These are phyloP conservation scores for Sylvietta virens DNA, from an alignment of 2,113 vertebrate species.

Conservation along the genomic window DNA sequence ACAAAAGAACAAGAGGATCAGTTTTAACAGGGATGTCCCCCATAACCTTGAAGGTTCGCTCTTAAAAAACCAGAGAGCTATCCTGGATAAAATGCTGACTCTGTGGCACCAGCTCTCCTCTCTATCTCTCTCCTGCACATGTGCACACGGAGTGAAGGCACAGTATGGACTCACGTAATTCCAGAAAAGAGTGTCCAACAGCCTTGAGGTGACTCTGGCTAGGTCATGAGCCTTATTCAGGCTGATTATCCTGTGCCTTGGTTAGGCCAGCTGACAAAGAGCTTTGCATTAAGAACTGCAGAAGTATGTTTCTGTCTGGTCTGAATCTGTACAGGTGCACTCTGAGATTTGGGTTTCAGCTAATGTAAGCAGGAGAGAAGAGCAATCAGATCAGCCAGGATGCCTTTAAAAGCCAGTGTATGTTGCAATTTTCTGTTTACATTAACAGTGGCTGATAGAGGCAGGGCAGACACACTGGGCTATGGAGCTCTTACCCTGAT, in stretches of 20 bases:
- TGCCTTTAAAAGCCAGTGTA: neutral
- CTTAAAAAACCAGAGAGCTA: neutral
- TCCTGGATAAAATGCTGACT: neutral
- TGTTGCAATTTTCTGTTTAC: neutral
- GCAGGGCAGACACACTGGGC: neutral
- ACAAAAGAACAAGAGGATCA: slow-evolving; percentile 39
- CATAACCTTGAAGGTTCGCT: neutral
- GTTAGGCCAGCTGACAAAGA: neutral
- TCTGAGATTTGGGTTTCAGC: neutral
- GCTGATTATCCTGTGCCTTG: neutral
- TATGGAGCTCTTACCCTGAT: slow-evolving; percentile 81
- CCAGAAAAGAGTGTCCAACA: neutral
- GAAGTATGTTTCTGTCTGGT: neutral
- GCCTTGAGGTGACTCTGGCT: neutral
- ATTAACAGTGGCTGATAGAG: neutral
- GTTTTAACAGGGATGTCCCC: neutral
- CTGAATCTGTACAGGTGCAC: neutral
- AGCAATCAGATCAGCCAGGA: neutral
- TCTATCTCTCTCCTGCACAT: neutral
- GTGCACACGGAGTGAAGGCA: neutral
- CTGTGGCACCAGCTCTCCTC: neutral
- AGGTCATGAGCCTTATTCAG: neutral
- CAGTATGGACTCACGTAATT: neutral
- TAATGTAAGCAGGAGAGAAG: neutral
- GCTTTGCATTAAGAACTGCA: neutral